Evolutionary conservation across 2,113 vertebrate species (phyloP).

Genomic region (Tupaia chinensis): DNA sequence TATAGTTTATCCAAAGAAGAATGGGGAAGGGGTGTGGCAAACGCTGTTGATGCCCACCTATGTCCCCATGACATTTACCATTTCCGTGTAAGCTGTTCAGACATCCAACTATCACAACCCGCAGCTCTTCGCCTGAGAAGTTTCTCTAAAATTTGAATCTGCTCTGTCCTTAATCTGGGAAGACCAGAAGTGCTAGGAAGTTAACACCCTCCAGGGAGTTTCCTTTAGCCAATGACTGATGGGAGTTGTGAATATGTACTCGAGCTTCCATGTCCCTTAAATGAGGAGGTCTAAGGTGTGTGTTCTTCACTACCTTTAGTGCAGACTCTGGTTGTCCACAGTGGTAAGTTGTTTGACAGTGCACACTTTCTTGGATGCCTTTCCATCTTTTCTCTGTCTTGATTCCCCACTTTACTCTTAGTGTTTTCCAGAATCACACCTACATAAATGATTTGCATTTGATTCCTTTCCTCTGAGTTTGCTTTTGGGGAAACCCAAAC

Average conservation of each 20-base stretch:
- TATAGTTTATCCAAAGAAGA: slow-evolving; percentile 3
- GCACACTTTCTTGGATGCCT: not conserved
- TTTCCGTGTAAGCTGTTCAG: not conserved
- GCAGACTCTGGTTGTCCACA: not conserved
- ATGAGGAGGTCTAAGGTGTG: not conserved
- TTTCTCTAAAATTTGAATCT: not conserved
- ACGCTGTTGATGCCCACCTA: not conserved
- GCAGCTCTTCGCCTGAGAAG: not conserved
- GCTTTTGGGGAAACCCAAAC: not conserved
- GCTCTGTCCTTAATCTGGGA: not conserved
- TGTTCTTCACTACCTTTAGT: not conserved
- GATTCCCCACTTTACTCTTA: not conserved
- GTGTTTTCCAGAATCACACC: not conserved
- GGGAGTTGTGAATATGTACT: not conserved
- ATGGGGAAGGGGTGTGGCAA: not conserved
- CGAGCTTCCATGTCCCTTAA: not conserved
- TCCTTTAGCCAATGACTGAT: not conserved
- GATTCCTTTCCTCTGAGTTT: not conserved
- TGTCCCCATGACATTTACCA: not conserved
- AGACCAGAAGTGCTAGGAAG: not conserved
- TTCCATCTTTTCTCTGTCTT: not conserved
- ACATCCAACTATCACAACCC: not conserved
- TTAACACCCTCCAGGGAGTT: not conserved
- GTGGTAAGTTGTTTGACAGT: not conserved
- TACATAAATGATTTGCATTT: not conserved